These are phyloP conservation scores for Hemichromis elongatus DNA, from an alignment of 2,113 vertebrate genomes.

Conservation along the genomic window DNA sequence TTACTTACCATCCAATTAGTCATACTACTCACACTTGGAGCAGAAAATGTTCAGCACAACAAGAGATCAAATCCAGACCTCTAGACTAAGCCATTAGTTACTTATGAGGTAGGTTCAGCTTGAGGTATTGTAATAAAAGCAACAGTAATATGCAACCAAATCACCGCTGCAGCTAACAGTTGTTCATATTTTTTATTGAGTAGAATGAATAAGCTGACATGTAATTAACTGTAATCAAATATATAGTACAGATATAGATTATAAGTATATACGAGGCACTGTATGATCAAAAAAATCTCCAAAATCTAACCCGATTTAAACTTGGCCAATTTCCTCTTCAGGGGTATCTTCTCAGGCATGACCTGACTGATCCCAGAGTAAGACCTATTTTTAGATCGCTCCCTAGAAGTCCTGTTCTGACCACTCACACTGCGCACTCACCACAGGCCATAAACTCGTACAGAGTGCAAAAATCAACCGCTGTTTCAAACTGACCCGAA, in stretches of 20 bases:
- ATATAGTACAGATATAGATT: not conserved
- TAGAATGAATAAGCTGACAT: not conserved
- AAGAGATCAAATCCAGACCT: constrained; percentile 29
- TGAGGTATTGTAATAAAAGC: not conserved
- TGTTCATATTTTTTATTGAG: not conserved
- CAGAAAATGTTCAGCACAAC: constrained; percentile 39
- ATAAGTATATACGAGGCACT: not conserved
- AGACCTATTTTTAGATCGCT: not conserved
- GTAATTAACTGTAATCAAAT: not conserved
- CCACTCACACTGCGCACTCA: not conserved
- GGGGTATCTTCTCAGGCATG: not conserved
- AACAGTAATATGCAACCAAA: not conserved
- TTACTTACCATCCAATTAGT: constrained; percentile 65
- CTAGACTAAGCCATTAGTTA: not conserved
- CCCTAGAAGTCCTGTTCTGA: not conserved
- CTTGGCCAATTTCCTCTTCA: not conserved
- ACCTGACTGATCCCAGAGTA: not conserved
- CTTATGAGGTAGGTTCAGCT: not conserved
- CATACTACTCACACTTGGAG: constrained; percentile 34
- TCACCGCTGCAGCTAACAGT: not conserved
- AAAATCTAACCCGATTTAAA: not conserved
- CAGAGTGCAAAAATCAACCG: not conserved
- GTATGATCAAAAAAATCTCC: not conserved
- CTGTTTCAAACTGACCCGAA: not conserved
- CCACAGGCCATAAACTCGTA: not conserved